Base-by-base conservation (phyloP, 2,888 invertebrate species). In the Philhelius pedissequus region DNA sequence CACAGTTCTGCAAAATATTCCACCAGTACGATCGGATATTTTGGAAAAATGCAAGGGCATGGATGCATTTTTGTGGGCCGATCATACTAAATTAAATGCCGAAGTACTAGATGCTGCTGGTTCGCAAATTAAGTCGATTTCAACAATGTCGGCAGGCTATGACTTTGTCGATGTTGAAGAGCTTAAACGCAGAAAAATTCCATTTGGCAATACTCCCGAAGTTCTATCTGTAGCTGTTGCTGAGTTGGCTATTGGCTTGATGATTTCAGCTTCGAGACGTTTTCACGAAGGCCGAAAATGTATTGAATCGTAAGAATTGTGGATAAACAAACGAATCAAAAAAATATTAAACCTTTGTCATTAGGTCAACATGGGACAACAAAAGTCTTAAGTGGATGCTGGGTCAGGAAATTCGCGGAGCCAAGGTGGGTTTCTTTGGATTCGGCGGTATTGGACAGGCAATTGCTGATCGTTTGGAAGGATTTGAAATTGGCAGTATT, bases 391-490 rank as follows among this genome's bases (percentile, higher is more conserved):
- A 95, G 76, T 97, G 96, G 95, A 92, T 95, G 90, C 92, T 97
- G 78, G 98, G 98, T 0, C 94, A 94, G 87, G 96, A 97, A 76
- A 92, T 98, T 30, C 92, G 93, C 0, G 94, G 94, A 43, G 95
- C 96, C 7, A 96, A 96, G 0, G 95, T 98, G 0, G 97, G 97
- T 1, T 94, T 97, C 80, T 94, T 96, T 11, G 97, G 97, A n/a
- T 92, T 97, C 18, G 97, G 97, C 0, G 94, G 94, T 64, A 94
- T 97, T 87, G 97, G 96, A 0, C 94, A 95, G 89, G 94, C 95
- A 0, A 94, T 97, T 38, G 95, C 95, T 1, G 93, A 94, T 87
- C 93, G 96, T 74, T 91, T 98, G 5, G 92, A 93, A 69, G 94
- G 95, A 0, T 98, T 98, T 87, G 94, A 95, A 27, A 94, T 97